Conservation (phyloP, 2,113 vertebrate species). For the Bos taurus region DNA sequence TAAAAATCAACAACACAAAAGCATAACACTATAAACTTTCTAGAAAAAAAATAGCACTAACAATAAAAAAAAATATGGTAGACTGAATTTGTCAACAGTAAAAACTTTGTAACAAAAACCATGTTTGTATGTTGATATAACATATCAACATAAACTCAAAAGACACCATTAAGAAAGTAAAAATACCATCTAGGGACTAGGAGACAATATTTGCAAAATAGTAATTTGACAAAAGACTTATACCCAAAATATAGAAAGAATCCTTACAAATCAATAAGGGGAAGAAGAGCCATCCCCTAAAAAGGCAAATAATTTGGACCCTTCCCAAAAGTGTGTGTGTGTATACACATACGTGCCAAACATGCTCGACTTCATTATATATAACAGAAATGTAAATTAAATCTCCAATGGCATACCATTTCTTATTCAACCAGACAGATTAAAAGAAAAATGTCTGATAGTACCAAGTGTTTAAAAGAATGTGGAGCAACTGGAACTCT, state of each 20-base stretch:
- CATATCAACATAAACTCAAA: not conserved
- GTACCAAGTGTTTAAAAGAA: not conserved
- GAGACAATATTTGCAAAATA: not conserved
- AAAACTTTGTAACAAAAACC: not conserved
- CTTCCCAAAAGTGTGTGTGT: not conserved
- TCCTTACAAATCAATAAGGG: not conserved
- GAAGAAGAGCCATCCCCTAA: not conserved
- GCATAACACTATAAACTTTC: not conserved
- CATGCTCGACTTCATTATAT: not conserved
- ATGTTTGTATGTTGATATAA: not conserved
- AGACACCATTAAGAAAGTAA: not conserved
- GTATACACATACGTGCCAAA: not conserved
- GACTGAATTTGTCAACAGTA: not conserved
- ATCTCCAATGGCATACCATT: not conserved
- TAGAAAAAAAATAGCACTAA: not conserved
- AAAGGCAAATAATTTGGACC: not conserved
- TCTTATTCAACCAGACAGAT: not conserved
- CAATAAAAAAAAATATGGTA: not conserved
- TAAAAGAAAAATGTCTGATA: not conserved
- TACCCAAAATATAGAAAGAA: not conserved
- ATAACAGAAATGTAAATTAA: not conserved
- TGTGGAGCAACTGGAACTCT: not conserved
- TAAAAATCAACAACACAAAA: not conserved
- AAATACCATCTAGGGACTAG: not conserved
- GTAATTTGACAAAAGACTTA: not conserved